Evolutionary conservation across 2,888 invertebrate species (phyloP), one percentile per base, ranked within the genome.

Genomic region (Latheticus oryzae): DNA sequence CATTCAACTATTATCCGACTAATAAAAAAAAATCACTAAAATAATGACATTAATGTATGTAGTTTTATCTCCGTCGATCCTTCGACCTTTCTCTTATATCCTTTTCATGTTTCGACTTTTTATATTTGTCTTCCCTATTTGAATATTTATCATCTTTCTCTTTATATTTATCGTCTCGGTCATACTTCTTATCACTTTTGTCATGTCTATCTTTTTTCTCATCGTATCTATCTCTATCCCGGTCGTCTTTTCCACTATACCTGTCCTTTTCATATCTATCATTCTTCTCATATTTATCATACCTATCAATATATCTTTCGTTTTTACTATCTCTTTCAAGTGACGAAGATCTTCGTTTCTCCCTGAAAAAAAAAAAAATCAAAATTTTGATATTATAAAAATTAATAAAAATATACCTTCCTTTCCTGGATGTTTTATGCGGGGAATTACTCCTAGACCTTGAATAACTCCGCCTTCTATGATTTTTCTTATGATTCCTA

Each of bases 311-410:
- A 52, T 78, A 77, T 2, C 77, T 67, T 42, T 78, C 77, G 53
- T 76, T 76, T 60, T 75, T 76, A 3, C 63, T 58, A 5, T 76
- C 76, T 16, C 77, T 74, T 8, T 80, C 79, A 5, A 75, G 73
- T 1, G 81, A 80, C 26, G 79, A 67, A 2, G 80, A 79, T 38
- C 79, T 70, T 28, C 78, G 74, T 61, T 78, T 80, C 26, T 80
- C 80, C 62, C 80, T 80, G 60, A 28, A 72, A 72, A 2, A 28
- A 28, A 9, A n/a, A 9, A n/a, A 56, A 45, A 52, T 45, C 48
- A 54, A 15, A 4, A 4, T 19, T 11, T 19, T 15, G 5, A 5
- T n/a, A 4, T n/a, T 16, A 8, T 7, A 37, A 7, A 9, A 43
- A 58, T 47, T 40, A 33, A 1, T 13, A 1, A 2, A 4, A 1